These are phyloP conservation scores for Hyalella azteca DNA, from an alignment of 2,888 invertebrate genomes.

Conservation along the genomic window DNA sequence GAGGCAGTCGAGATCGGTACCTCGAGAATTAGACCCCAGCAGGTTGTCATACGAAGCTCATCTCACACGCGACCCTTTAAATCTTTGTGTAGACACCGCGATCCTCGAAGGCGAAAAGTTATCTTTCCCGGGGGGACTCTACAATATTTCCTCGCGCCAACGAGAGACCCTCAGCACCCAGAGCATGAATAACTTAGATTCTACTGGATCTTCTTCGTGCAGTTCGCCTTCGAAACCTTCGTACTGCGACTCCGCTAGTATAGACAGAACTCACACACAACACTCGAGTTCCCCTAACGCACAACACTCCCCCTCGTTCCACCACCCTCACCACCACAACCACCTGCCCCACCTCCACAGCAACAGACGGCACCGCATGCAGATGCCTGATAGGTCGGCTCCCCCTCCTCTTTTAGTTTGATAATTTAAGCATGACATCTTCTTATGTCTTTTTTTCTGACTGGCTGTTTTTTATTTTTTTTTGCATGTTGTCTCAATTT, in stretches of 20 bases:
- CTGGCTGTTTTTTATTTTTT: background rate
- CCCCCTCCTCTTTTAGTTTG: constrained; percentile 15
- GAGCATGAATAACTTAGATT: constrained; percentile 61
- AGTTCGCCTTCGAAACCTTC: background rate
- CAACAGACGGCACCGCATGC: constrained; percentile 59
- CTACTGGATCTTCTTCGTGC: constrained; percentile 21
- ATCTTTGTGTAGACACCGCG: background rate
- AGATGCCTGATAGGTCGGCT: constrained; percentile 25
- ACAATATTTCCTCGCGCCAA: constrained; percentile 64
- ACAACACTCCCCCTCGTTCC: constrained; percentile 12
- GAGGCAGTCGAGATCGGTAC: constrained; percentile 7
- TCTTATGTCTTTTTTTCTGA: constrained; percentile 11
- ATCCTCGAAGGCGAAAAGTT: background rate
- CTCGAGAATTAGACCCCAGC: constrained; percentile 12
- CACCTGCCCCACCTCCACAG: constrained; percentile 59
- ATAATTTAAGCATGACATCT: no score
- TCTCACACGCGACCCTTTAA: constrained; percentile 8
- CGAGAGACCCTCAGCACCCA: constrained; percentile 62
- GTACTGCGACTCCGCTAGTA: background rate
- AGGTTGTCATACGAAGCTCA: constrained; percentile 27
- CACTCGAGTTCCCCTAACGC: background rate
- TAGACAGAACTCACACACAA: background rate
- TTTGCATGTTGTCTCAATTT: background rate
- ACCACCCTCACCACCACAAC: constrained; percentile 64
- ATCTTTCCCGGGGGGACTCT: constrained; percentile 62